Evolutionary conservation across 2,888 invertebrate genomes (phyloP), one percentile per base, ranked within the genome.

Genomic region (Cactoblastis cactorum): DNA sequence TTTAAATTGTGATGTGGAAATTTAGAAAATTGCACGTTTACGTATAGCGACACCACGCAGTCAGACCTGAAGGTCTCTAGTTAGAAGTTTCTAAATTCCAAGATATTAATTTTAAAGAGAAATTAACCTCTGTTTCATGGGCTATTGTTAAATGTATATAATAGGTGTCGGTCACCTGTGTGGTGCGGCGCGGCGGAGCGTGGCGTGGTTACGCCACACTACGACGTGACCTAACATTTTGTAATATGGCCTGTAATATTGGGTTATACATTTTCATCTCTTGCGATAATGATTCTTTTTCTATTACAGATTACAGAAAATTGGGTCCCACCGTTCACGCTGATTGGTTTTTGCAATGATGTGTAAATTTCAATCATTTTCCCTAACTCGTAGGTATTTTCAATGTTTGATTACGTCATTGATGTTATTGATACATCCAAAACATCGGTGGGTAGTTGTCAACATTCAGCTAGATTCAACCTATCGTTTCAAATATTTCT

Each of bases 181-280:
- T 57, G 53, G 39, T 22, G 22, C 39, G 52, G 58, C 46, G 53
- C 63, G 58, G 22, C 52, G 51, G 57, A 65, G 55, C 74, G 69
- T 65, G 60, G 47, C 62, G 32, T 35, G 47, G 53, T 77, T 72
- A 59, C 77, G 63, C 61, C 71, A 77, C 53, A 51, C 54, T n/a
- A n/a, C n/a, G 59, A 71, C 71, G 76, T 76, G 76, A 70, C 74
- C 63, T 59, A 60, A 65, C 50, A 57, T 71, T 71, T 70, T 57
- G 70, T 65, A 77, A 77, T 53, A 48, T 35, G 43, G 51, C 50
- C 51, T 46, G 53, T 53, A 55, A 53, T 43, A 41, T 56, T 52
- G 56, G 59, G 54, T 55, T 57, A 45, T 59, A 53, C 54, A 62
- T 63, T 68, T 65, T 61, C 55, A 62, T 53, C 55, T 60, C 49